Percentiles rank a stretch among this genome's conserved stretches.
Evolutionary conservation across 2,888 invertebrate genomes (phyloP).

Genomic region (Amorpha juglandis): DNA sequence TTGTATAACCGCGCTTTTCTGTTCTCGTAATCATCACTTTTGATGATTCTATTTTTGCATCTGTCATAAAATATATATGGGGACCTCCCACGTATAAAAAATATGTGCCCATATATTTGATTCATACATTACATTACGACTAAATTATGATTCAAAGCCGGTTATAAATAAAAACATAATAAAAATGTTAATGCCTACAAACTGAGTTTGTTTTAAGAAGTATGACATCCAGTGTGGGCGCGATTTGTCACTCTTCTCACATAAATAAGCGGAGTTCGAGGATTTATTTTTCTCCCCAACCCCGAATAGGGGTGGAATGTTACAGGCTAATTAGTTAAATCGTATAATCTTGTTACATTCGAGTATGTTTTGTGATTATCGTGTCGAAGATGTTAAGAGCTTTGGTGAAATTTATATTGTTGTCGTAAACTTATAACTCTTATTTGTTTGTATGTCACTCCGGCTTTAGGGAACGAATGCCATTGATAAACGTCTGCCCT

Average conservation of each 20-base stretch:
- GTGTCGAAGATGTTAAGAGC: neutral
- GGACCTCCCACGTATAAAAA: no score
- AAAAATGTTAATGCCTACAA: constrained; percentile 4
- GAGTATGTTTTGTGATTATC: constrained; percentile 2
- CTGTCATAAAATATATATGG: no score
- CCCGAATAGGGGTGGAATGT: neutral
- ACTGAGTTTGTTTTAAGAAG: constrained; percentile 5
- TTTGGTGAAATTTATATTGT: neutral
- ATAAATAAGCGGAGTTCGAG: constrained; percentile 11
- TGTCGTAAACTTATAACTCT: no score
- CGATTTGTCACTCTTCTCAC: constrained; percentile 17
- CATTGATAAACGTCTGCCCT: no score
- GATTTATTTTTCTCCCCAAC: constrained; percentile 15
- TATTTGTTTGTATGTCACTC: no score
- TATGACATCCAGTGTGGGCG: neutral
- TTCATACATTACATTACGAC: neutral
- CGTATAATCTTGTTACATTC: constrained; percentile 17
- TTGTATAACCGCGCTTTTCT: no score
- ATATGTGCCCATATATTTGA: no score
- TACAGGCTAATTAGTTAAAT: constrained; percentile 22
- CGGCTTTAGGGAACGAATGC: no score
- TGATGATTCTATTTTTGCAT: no score
- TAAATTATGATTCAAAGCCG: neutral
- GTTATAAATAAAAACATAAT: constrained; percentile 1
- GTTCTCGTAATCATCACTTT: no score